Conservation (phyloP, 1,140 invertebrate species). For the Parasteatoda tepidariorum region DNA sequence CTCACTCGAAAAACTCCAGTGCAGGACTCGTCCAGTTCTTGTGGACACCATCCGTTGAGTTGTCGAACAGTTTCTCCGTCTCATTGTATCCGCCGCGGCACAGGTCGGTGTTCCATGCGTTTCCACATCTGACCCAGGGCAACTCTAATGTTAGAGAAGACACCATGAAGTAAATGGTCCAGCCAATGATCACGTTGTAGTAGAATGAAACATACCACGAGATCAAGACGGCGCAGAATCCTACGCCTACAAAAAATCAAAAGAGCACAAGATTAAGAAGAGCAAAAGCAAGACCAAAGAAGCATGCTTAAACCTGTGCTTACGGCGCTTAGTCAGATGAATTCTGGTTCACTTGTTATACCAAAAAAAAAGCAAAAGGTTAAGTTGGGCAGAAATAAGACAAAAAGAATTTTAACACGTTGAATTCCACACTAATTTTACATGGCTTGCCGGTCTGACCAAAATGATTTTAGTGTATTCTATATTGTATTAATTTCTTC, state of each 20-base stretch:
- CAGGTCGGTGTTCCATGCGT: slow-evolving; percentile 70
- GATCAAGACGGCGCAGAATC: slow-evolving; percentile 73
- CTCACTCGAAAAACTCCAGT: slow-evolving; percentile 69
- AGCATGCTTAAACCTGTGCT: no score
- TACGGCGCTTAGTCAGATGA: no score
- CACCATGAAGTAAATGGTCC: slow-evolving; percentile 72
- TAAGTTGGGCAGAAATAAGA: no score
- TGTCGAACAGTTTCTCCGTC: slow-evolving; percentile 47
- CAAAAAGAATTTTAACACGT: no score
- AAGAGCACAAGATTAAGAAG: no score
- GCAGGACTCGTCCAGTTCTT: slow-evolving; percentile 66
- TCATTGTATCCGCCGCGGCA: slow-evolving; percentile 64
- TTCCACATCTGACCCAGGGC: slow-evolving; percentile 71
- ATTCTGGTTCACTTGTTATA: no score
- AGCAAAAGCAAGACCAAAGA: no score
- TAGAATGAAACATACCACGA: slow-evolving; percentile 73
- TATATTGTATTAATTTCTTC: no score
- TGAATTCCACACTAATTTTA: no score
- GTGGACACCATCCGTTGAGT: slow-evolving; percentile 44
- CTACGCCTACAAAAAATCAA: slow-evolving; percentile 69
- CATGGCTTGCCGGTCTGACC: no score
- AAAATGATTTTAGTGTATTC: no score
- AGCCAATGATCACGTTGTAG: slow-evolving; percentile 73
- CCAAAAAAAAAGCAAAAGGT: no score
- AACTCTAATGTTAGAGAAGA: slow-evolving; percentile 69